A percentile compares a stretch with the other conserved stretches of the same genome.
Conservation (phyloP, 2,797 vertebrate species). For the Geotrypetes seraphini region DNA sequence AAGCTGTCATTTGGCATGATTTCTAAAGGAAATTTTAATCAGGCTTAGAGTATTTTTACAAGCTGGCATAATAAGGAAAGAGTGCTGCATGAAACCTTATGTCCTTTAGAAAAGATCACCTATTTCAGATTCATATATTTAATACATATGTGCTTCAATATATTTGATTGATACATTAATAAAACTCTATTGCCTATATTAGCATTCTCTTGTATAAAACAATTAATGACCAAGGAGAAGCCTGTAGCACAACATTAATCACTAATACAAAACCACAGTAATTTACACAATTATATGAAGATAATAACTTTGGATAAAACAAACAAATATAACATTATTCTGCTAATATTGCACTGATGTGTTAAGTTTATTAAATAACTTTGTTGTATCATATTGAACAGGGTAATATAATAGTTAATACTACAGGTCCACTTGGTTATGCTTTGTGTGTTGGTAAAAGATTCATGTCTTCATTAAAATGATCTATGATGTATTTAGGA, state of each 20-base stretch:
- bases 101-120: slow-evolving; percentile 38
- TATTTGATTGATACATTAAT: slow-evolving; percentile 40
- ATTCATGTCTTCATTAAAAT: slow-evolving; percentile 23
- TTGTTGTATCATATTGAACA: not conserved
- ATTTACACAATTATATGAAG: slow-evolving; percentile 28
- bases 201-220: slow-evolving; percentile 36
- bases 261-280: slow-evolving; percentile 28
- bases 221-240: slow-evolving; percentile 35
- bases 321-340: slow-evolving; percentile 10
- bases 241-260: slow-evolving; percentile 35
- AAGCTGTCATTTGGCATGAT: slow-evolving; percentile 17
- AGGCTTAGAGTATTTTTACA: slow-evolving; percentile 20
- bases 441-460: slow-evolving; percentile 7
- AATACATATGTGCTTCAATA: slow-evolving; percentile 36
- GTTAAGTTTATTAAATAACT: no score
- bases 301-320: slow-evolving; percentile 32
- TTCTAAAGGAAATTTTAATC: slow-evolving; percentile 28
- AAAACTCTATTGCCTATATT: slow-evolving; percentile 37
- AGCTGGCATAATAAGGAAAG: slow-evolving; percentile 35
- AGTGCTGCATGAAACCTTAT: slow-evolving; percentile 37
- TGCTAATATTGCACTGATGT: no score
- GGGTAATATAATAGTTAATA: not conserved
- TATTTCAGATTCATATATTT: slow-evolving; percentile 24
- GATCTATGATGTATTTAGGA: slow-evolving; percentile 32
- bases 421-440: slow-evolving; percentile 3